Conservation (phyloP, 2,113 vertebrate species). For the Otis tarda region DNA sequence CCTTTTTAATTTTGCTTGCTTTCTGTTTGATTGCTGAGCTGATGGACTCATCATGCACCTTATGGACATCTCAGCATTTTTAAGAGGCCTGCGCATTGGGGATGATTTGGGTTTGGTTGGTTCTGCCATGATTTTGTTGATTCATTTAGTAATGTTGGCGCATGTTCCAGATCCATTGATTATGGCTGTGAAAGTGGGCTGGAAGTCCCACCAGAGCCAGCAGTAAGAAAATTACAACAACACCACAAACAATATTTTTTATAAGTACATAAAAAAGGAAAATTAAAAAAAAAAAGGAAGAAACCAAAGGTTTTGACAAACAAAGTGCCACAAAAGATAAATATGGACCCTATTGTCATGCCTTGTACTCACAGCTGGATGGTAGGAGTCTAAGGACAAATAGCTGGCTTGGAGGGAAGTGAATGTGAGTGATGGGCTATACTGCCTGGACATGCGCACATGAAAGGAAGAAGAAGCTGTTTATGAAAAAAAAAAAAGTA, state of each 20-base stretch:
- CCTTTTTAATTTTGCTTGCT: slow-evolving; percentile 28
- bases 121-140: slow-evolving; percentile 18
- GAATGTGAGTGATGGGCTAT: slow-evolving; percentile 10
- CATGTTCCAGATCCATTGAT: slow-evolving; percentile 47
- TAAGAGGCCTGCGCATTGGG: slow-evolving; percentile 10
- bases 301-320: slow-evolving; percentile 91
- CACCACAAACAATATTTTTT: slow-evolving; percentile 58
- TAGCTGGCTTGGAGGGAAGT: slow-evolving; percentile 36
- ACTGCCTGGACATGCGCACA: slow-evolving; percentile 66
- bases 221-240: background rate
- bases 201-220: slow-evolving; percentile 50
- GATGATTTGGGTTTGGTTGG: slow-evolving; percentile 26
- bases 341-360: slow-evolving; percentile 56
- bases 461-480: slow-evolving; percentile 29
- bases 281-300: slow-evolving; percentile 34
- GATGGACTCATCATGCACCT: slow-evolving; percentile 48
- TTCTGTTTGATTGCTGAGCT: slow-evolving; percentile 45
- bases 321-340: slow-evolving; percentile 76
- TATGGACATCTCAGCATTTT: slow-evolving; percentile 38
- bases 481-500: background rate
- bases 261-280: slow-evolving; percentile 21
- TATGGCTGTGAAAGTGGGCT: slow-evolving; percentile 57
- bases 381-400: slow-evolving; percentile 46
- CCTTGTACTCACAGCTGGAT: slow-evolving; percentile 58
- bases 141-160: background rate